Conservation (phyloP, 64 coral and sea anemone species). For the Montipora sp. region DNA sequence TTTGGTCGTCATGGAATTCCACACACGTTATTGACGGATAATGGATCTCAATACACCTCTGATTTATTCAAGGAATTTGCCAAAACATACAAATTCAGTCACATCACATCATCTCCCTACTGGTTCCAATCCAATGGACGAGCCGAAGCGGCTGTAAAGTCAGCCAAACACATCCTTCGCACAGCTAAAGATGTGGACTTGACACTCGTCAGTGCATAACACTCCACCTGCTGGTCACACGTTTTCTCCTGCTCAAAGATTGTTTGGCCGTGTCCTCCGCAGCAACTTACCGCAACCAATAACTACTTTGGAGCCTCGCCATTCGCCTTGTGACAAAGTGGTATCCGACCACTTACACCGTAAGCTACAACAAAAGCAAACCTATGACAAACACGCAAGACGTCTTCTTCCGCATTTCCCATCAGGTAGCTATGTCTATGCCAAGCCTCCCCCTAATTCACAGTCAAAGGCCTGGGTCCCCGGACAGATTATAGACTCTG, state of each 20-base stretch:
- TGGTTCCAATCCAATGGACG: neutral
- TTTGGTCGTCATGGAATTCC: neutral
- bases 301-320: neutral
- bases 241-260: conserved; percentile 40
- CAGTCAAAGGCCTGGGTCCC: conserved; percentile 26
- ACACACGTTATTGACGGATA: conserved; percentile 62
- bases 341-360: conserved; percentile 1
- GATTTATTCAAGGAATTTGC: conserved; percentile 49
- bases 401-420: neutral
- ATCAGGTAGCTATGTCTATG: neutral
- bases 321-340: conserved; percentile 8
- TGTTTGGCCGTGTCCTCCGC: conserved; percentile 52
- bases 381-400: conserved; percentile 11
- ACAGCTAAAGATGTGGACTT: conserved; percentile 59
- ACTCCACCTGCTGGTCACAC: conserved; percentile 47
- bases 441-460: neutral
- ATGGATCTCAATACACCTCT: conserved; percentile 41
- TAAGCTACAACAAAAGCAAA: conserved; percentile 15
- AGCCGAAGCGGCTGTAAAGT: neutral
- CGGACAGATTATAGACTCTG: conserved; percentile 6
- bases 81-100: conserved; percentile 48
- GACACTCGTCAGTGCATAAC: conserved; percentile 41
- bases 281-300: conserved; percentile 15
- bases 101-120: conserved; percentile 37
- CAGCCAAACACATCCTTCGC: conserved; percentile 53